phyloP scores from a whole-genome alignment of 53 echinoderm and acorn worm species.

The Temnopleurus reevesii region DNA sequence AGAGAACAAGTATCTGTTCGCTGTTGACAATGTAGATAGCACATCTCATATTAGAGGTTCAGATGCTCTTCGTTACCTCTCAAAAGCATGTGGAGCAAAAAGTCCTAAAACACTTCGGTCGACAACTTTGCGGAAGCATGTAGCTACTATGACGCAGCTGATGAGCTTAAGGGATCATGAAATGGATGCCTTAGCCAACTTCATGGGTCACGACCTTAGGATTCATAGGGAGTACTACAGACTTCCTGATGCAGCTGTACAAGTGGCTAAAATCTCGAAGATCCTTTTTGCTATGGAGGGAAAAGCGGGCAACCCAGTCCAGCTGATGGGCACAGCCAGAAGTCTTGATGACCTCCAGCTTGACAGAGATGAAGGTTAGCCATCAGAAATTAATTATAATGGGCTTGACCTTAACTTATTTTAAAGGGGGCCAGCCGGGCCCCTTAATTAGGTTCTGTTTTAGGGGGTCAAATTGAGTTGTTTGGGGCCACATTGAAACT shows the following conservation, averaged over 20 bases:
- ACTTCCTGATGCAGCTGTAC: conserved; percentile 49
- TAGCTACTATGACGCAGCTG: conserved; percentile 56
- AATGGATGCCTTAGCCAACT: conserved; percentile 47
- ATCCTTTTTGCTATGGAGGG: conserved; percentile 59
- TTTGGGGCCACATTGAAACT: too few relatives aligned
- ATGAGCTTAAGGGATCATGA: conserved; percentile 47
- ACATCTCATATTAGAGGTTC: conserved; percentile 22
- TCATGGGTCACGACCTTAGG: conserved; percentile 48
- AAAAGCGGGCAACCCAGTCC: conserved; percentile 33
- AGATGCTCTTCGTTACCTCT: conserved; percentile 15
- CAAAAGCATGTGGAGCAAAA: conserved; percentile 43
- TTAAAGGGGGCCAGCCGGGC: too few relatives aligned
- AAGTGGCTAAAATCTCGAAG: conserved; percentile 62
- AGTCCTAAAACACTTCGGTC: conserved; percentile 33
- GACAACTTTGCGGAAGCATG: conserved; percentile 53
- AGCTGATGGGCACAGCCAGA: conserved; percentile 37
- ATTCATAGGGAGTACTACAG: conserved; percentile 60
- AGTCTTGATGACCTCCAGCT: conserved; percentile 45
- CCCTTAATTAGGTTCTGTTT: too few relatives aligned
- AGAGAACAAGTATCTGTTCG: conserved; percentile 38
- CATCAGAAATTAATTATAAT: background rate
- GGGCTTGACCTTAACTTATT: too few relatives aligned
- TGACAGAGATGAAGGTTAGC: background rate
- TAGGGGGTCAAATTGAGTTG: too few relatives aligned
- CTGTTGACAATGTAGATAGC: background rate